Conservation (phyloP, 2,888 invertebrate genomes). For the Argynnis bischoffii region DNA sequence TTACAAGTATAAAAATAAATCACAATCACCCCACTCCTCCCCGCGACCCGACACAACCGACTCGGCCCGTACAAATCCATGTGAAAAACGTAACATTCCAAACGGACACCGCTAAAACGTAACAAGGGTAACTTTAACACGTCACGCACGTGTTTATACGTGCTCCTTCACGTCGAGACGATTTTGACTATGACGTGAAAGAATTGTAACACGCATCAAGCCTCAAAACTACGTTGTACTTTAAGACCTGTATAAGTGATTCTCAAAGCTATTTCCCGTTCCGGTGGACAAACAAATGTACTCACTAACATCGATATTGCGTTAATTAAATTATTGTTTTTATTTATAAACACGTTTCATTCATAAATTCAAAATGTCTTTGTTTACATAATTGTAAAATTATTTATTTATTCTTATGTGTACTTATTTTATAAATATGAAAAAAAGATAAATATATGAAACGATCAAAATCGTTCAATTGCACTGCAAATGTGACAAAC, state of each 20-base stretch:
- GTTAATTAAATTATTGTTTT: slow-evolving; percentile 46
- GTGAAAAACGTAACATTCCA: slow-evolving; percentile 50
- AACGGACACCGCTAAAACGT: slow-evolving; percentile 52
- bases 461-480: slow-evolving; percentile 54
- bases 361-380: slow-evolving; percentile 20
- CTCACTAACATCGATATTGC: slow-evolving; percentile 68
- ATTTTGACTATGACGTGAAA: slow-evolving; percentile 2
- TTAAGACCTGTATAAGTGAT: slow-evolving; percentile 63
- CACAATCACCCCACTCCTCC: slow-evolving; percentile 62
- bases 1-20: slow-evolving; percentile 70
- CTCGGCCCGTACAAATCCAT: slow-evolving; percentile 28
- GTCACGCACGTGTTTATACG: slow-evolving; percentile 39
- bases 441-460: slow-evolving; percentile 30
- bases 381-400: slow-evolving; percentile 16
- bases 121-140: slow-evolving; percentile 75
- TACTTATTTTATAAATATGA: slow-evolving; percentile 28
- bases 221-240: slow-evolving; percentile 71
- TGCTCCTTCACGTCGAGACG: neutral
- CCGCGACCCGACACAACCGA: slow-evolving; percentile 35
- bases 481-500: slow-evolving; percentile 44
- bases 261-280: slow-evolving; percentile 48
- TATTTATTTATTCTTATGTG: slow-evolving; percentile 20
- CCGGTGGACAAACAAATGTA: slow-evolving; percentile 53
- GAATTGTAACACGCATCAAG: slow-evolving; percentile 52
- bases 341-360: slow-evolving; percentile 18